Conservation (phyloP, 2,113 vertebrate species). For the Spizaetus ornatus region DNA sequence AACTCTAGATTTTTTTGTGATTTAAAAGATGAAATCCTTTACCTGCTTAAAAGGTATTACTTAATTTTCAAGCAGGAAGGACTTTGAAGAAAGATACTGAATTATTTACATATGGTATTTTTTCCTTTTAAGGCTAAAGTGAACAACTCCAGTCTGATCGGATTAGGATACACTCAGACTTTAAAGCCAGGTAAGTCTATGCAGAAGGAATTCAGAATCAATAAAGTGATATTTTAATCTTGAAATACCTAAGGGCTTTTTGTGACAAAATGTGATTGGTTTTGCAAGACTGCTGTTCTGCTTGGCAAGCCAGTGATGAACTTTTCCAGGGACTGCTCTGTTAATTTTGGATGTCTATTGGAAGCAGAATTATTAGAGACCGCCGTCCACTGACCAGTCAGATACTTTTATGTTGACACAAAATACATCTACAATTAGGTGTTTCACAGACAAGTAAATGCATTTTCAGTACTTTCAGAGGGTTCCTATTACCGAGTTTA, state of each 20-base stretch:
- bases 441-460: background rate
- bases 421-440: background rate
- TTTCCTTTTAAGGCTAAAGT: slow-evolving; percentile 88
- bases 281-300: background rate
- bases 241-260: background rate
- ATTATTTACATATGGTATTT: background rate
- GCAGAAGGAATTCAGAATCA: background rate
- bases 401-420: background rate
- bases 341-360: background rate
- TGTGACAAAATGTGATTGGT: background rate
- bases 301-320: background rate
- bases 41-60: background rate
- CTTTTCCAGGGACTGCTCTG: background rate
- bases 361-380: background rate
- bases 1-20: background rate
- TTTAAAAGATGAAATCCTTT: background rate
- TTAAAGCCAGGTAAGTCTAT: slow-evolving; percentile 89
- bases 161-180: slow-evolving; percentile 95
- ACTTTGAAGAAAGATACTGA: background rate
- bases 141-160: slow-evolving; percentile 97
- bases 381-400: background rate
- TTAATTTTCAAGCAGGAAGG: background rate
- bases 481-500: background rate
- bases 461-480: background rate
- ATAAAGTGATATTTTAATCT: background rate